These are phyloP conservation scores for Hypotaenidia philippensis DNA, from an alignment of 2,797 vertebrate genomes.

Conservation along the genomic window DNA sequence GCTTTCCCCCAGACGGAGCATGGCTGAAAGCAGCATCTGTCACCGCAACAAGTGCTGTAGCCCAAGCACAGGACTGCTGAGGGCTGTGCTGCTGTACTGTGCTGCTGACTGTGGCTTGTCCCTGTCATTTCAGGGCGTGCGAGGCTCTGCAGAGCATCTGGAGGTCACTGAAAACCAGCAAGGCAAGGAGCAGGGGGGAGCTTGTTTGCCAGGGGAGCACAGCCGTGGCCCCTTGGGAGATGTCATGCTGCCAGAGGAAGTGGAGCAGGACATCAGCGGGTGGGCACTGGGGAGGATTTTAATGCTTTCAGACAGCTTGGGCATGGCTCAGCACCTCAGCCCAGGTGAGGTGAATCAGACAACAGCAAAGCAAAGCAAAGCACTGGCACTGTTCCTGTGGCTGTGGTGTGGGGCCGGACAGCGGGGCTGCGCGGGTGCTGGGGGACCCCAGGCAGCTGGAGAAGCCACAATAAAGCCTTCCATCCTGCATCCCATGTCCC, in stretches of 20 bases:
- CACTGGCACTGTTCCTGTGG: background rate
- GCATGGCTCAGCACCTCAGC: background rate
- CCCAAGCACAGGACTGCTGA: rapidly evolving
- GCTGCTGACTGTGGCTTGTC: background rate
- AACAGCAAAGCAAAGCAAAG: background rate
- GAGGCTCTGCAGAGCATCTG: background rate
- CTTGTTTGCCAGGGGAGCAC: background rate
- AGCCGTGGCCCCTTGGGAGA: rapidly evolving
- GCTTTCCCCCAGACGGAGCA: background rate
- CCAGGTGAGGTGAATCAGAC: rapidly evolving
- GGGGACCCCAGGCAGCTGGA: rapidly evolving
- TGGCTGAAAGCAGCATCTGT: background rate
- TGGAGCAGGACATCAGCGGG: rapidly evolving
- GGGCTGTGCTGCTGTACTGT: rapidly evolving
- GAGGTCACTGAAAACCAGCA: background rate
- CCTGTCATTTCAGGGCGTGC: rapidly evolving
- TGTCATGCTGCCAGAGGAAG: background rate
- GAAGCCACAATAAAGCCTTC: background rate
- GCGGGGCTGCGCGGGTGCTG: background rate
- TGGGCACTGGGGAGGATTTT: background rate
- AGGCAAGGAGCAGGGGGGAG: background rate
- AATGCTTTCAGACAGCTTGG: background rate
- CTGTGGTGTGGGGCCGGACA: rapidly evolving
- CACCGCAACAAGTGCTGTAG: rapidly evolving
- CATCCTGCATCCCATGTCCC: background rate